Evolutionary conservation across 2,888 invertebrate species (phyloP), one percentile per base, ranked within the genome.

Genomic region (Beris chalybata): DNA sequence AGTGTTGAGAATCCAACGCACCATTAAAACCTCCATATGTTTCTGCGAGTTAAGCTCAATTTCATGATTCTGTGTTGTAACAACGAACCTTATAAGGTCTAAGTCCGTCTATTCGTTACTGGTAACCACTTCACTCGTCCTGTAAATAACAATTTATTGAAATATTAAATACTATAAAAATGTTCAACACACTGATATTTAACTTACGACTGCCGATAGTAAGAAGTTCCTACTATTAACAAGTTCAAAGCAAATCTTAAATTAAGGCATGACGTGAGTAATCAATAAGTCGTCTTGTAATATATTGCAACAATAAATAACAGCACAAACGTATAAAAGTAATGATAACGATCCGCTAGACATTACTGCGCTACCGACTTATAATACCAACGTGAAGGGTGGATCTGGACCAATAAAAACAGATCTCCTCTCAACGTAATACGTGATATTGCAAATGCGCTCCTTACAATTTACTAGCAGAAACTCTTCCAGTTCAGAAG

Each of bases 301-400:
- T 70, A 66, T 70, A 70, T 70, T 68, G 65, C 66, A 59, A 15
- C 53, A 68, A 67, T 70, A 70, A 70, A 70, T 70, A 70, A 68
- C 64, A 58, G 67, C 64, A 70, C 7, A 47, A 58, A 58, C 66
- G 64, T 68, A 61, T 59, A 64, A 67, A 67, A 67, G 63, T 67
- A 67, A 70, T 64, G 67, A 70, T 68, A 66, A 68, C 67, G 66
- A 67, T 67, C 65, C 66, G 29, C 43, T 55, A 59, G 67, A 61
- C 57, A 58, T 67, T 61, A 58, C 56, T 56, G 56, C 43, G 65
- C 67, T 67, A 67, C 67, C 48, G 67, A 58, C 9, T 38, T 38
- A 38, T 38, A 9, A 38, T 38, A 9, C 38, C 44, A 31, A 38
- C 30, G 47, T 13, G 43, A 56, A 57, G 59, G 55, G 57, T 57